Evolutionary conservation across 2,888 invertebrate genomes (phyloP).

Genomic region (Meteorus cinctellus): DNA sequence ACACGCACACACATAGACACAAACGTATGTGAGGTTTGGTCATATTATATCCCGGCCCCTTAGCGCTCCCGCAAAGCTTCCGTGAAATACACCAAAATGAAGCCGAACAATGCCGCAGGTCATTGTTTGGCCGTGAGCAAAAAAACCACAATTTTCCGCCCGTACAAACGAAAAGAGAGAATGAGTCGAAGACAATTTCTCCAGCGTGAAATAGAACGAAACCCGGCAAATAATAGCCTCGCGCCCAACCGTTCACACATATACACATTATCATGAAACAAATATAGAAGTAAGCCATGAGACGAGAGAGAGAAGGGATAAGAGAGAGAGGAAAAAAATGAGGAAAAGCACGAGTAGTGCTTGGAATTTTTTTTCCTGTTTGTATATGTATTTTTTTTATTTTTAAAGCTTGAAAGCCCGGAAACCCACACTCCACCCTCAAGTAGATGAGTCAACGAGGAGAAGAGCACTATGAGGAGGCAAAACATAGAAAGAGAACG

Average conservation of each 20-base stretch:
- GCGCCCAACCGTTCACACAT: background rate
- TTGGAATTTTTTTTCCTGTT: background rate
- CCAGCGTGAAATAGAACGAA: constrained; percentile 17
- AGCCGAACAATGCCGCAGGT: constrained; percentile 16
- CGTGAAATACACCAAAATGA: constrained; percentile 25
- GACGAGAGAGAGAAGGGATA: background rate
- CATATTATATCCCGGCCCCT: background rate
- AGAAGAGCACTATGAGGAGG: background rate
- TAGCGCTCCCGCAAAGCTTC: constrained; percentile 5
- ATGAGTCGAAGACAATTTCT: constrained; percentile 23
- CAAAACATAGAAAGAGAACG: background rate
- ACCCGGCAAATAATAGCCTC: constrained; percentile 11
- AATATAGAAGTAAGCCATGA: background rate
- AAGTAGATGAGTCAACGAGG: constrained; percentile 10
- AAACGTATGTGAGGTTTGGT: background rate
- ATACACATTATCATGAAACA: background rate
- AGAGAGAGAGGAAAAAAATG: background rate
- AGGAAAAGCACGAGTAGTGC: background rate
- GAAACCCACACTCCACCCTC: background rate
- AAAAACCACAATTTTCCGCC: background rate
- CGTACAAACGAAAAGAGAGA: background rate
- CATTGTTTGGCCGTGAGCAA: constrained; percentile 23
- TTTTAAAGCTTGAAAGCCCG: constrained; percentile 6
- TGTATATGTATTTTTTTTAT: background rate
- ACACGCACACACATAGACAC: background rate